Evolutionary conservation across 64 coral and sea anemone genomes (phyloP).

Genomic region (Montipora sp.): DNA sequence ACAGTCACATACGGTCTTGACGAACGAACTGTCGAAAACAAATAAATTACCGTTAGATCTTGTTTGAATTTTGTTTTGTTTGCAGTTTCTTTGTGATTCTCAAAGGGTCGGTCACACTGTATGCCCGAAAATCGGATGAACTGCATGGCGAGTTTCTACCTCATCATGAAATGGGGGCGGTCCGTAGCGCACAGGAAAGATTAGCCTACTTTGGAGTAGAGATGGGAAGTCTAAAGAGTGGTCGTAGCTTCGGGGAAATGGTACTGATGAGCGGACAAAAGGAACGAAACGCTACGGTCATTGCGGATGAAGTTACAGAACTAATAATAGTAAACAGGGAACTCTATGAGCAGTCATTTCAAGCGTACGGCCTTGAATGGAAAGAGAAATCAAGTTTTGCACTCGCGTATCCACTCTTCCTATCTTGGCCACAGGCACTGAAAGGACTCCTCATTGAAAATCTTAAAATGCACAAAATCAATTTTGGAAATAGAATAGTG

Average conservation of each 20-base stretch:
- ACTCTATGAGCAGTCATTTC: slow-evolving; percentile 67
- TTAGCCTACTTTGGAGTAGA: slow-evolving; percentile 79
- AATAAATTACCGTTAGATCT: neutral
- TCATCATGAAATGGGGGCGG: slow-evolving; percentile 41
- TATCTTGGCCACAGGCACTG: slow-evolving; percentile 64
- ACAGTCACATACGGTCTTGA: too few species aligned
- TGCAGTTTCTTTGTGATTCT: slow-evolving; percentile 87
- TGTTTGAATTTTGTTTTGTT: neutral
- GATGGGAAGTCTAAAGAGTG: slow-evolving; percentile 58
- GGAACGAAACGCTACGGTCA: slow-evolving; percentile 82
- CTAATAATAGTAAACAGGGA: slow-evolving; percentile 70
- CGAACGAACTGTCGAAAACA: neutral
- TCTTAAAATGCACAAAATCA: slow-evolving; percentile 70
- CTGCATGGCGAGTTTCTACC: slow-evolving; percentile 7
- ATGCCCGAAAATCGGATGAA: slow-evolving; percentile 82
- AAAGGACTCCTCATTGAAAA: slow-evolving; percentile 82
- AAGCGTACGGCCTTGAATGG: slow-evolving; percentile 66
- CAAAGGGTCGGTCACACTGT: slow-evolving; percentile 85
- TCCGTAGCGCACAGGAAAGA: slow-evolving; percentile 71
- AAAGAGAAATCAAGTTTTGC: slow-evolving; percentile 81
- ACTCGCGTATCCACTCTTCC: slow-evolving; percentile 65
- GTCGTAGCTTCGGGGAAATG: slow-evolving; percentile 82
- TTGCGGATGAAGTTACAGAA: slow-evolving; percentile 74
- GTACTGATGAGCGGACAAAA: slow-evolving; percentile 71
- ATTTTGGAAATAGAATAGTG: slow-evolving; percentile 77